Evolutionary conservation across 2,888 invertebrate genomes (phyloP).

Genomic region (Xestia xanthographa): DNA sequence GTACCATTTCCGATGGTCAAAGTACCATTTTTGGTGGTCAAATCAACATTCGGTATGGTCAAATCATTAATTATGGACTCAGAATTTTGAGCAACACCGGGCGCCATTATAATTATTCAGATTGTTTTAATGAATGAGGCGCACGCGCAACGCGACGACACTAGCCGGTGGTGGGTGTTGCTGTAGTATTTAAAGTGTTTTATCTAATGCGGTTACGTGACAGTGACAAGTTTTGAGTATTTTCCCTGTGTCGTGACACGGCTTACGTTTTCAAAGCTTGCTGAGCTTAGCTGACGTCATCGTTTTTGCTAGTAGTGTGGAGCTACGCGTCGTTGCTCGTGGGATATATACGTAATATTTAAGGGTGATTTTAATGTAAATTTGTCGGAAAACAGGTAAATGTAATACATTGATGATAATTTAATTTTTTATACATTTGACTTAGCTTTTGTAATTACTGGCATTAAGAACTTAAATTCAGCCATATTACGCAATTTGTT

Average conservation of each 20-base stretch:
- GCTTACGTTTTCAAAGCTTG: conserved; percentile 60
- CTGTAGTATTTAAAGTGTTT: conserved; percentile 84
- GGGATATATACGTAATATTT: neutral
- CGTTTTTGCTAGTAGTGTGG: neutral
- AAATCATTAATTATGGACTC: conserved; percentile 76
- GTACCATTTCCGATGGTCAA: conserved; percentile 62
- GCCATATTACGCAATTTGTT: neutral
- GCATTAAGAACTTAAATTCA: too few relatives aligned
- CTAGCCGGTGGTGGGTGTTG: conserved; percentile 76
- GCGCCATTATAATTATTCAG: conserved; percentile 77
- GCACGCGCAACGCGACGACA: conserved; percentile 77
- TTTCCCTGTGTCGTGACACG: conserved; percentile 46
- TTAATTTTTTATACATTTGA: too few relatives aligned
- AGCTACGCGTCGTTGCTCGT: neutral
- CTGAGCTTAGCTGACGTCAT: conserved; percentile 37
- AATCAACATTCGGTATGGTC: conserved; percentile 60
- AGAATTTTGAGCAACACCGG: conserved; percentile 81
- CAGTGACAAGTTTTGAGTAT: conserved; percentile 63
- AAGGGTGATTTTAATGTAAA: neutral
- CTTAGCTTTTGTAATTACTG: too few relatives aligned
- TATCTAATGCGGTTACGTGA: conserved; percentile 74
- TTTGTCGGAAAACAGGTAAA: too few relatives aligned
- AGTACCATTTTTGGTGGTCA: conserved; percentile 66
- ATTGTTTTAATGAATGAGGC: conserved; percentile 68
- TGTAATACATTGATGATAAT: too few relatives aligned